These are phyloP conservation scores for Neoaliturus tenellus DNA, from an alignment of 2,888 invertebrate species.

Conservation along the genomic window DNA sequence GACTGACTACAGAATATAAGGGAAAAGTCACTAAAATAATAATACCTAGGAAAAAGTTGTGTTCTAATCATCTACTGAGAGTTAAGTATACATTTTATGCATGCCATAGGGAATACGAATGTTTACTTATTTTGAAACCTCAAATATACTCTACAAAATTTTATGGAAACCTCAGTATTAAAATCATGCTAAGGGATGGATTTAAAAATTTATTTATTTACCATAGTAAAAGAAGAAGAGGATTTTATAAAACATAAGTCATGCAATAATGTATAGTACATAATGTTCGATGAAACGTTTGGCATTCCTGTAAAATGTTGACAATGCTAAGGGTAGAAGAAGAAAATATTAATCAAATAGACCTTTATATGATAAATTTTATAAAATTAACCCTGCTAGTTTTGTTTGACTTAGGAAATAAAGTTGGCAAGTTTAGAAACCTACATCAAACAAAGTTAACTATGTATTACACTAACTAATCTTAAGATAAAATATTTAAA, in stretches of 20 bases:
- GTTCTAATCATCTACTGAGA: neutral
- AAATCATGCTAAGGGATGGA: neutral
- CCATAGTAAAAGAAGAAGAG: neutral
- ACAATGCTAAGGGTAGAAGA: neutral
- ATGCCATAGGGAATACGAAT: neutral
- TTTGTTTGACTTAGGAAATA: no score
- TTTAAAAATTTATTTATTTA: neutral
- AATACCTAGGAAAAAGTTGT: neutral
- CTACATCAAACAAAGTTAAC: no score
- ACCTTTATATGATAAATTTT: neutral
- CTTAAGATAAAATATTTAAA: no score
- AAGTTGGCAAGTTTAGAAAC: no score
- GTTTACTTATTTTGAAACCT: neutral
- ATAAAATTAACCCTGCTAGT: no score
- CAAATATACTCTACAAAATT: neutral
- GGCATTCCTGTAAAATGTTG: constrained; percentile 3
- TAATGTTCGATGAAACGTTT: neutral
- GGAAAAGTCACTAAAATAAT: neutral
- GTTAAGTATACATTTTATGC: neutral
- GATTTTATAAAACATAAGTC: neutral
- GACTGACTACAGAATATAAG: neutral
- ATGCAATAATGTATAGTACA: constrained; percentile 2
- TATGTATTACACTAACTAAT: no score
- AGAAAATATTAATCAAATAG: neutral
- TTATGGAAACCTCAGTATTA: neutral